Evolutionary conservation across 2,113 vertebrate genomes (phyloP), one percentile per base, ranked within the genome.

Genomic region (Sinocyclocheilus anophthalmus): DNA sequence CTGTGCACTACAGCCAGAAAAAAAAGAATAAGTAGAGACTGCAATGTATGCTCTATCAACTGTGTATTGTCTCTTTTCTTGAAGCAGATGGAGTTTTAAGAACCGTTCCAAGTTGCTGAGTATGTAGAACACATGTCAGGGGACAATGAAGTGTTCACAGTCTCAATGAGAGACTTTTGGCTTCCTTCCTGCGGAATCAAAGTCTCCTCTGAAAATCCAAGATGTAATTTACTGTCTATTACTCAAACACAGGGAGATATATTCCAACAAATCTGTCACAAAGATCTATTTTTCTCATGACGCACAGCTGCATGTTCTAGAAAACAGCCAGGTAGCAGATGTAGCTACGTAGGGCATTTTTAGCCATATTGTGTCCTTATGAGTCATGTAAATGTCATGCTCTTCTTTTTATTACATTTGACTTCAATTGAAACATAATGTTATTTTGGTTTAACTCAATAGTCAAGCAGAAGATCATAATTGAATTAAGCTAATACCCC

Each of bases 161-260:
- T 77, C 7, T 83, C 87, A 76, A 33, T 42, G n/a, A 26, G 16
- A 26, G 79, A 73, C 84, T 86, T 69, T 81, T 91, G 89, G 87
- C 89, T 84, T 89, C 26, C 72, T 90, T 90, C 86, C 87, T 88
- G 30, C 78, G 20, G 89, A 91, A 86, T 90, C 61, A 89, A 90
- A 88, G 70, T 81, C 53, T 18, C 11, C 26, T 30, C 53, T 42
- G 73, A 77, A 63, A 78, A 84, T 79, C 88, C 90, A 24, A 77
- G 8, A n/a, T 50, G 26, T 55, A 53, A 89, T 90, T 88, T 85
- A 87, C 80, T 30, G n/a, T 82, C 81, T 83, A 61, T 85, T 69
- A 65, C 84, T 53, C 55, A 78, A 83, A 72, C 86, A 82, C 16
- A 45, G 67, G 30, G 79, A 89, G 81, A 88, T 85, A 85, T 88